Percentiles rank a stretch among this genome's conserved stretches.
These are phyloP conservation scores for Macrotrachela quadricornifera DNA, from an alignment of 1,140 invertebrate species.

Conservation along the genomic window DNA sequence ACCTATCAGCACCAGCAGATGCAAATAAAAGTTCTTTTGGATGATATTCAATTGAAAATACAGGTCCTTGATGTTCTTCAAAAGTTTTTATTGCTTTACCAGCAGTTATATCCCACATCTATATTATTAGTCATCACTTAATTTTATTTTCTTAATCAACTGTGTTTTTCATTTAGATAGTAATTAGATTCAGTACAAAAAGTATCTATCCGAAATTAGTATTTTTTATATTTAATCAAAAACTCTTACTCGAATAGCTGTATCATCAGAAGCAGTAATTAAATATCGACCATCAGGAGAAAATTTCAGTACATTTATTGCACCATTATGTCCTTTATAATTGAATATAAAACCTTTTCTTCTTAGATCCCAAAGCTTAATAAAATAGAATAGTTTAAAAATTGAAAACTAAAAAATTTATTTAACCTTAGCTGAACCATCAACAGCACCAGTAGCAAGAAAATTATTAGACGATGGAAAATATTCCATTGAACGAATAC, in stretches of 20 bases:
- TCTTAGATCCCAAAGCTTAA: constrained; percentile 47
- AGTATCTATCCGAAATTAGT: too few species aligned
- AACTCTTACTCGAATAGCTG: constrained; percentile 42
- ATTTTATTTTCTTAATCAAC: too few species aligned
- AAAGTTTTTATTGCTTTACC: constrained; percentile 72
- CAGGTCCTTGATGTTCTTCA: constrained; percentile 52
- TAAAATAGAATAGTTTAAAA: too few species aligned
- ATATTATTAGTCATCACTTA: neutral
- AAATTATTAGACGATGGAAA: constrained; percentile 76
- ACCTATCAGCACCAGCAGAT: constrained; percentile 48
- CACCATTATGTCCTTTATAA: constrained; percentile 50
- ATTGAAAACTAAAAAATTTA: too few species aligned
- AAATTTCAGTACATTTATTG: constrained; percentile 75
- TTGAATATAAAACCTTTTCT: constrained; percentile 57
- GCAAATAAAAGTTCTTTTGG: constrained; percentile 83
- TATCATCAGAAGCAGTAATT: constrained; percentile 75
- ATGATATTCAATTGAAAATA: constrained; percentile 79
- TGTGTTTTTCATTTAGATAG: too few species aligned
- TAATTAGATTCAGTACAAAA: too few species aligned
- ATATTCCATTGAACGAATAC: constrained; percentile 74
- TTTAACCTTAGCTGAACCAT: constrained; percentile 22
- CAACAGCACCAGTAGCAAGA: constrained; percentile 69
- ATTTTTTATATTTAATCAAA: neutral
- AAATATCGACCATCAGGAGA: constrained; percentile 94
- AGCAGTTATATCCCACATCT: constrained; percentile 64